A percentile compares a stretch with the other conserved stretches of the same genome.
Conservation (phyloP, 2,113 vertebrate species). For the Chaenogobius annularis region DNA sequence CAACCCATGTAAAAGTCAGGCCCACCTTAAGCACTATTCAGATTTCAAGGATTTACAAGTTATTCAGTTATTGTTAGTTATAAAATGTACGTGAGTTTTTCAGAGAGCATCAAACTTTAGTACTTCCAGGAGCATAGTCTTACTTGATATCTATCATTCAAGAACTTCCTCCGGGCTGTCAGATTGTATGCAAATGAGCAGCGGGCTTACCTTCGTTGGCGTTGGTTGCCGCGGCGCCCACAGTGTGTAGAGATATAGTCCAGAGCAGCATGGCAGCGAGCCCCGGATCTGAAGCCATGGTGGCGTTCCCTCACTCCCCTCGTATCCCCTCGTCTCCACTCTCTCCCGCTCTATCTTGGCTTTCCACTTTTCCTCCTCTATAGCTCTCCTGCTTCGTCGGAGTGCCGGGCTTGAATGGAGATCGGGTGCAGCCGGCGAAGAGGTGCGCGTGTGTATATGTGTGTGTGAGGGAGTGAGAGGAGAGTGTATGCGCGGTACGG, state of each 20-base stretch:
- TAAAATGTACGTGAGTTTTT: constrained; percentile 1
- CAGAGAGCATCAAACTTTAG: constrained; percentile 47
- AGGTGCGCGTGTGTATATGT: constrained; percentile 26
- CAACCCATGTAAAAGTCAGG: not conserved
- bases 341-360: constrained; percentile 62
- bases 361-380: constrained; percentile 45
- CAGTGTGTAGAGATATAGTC: constrained; percentile 75
- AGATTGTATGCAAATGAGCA: constrained; percentile 20
- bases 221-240: constrained; percentile 58
- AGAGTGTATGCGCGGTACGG: constrained; percentile 39
- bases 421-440: constrained; percentile 41
- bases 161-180: constrained; percentile 35
- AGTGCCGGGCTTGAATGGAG: constrained; percentile 58
- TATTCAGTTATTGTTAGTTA: not conserved
- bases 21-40: not conserved
- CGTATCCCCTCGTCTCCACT: constrained; percentile 16
- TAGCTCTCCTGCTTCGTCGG: constrained; percentile 42
- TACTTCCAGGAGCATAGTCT: constrained; percentile 3
- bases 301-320: constrained; percentile 63
- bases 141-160: not conserved
- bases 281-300: constrained; percentile 78
- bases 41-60: not conserved
- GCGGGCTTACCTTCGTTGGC: constrained; percentile 74
- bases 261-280: constrained; percentile 75
- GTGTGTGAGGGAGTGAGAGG: constrained; percentile 24